Conservation (phyloP, 2,113 vertebrate species). For the Ciconia stormi region DNA sequence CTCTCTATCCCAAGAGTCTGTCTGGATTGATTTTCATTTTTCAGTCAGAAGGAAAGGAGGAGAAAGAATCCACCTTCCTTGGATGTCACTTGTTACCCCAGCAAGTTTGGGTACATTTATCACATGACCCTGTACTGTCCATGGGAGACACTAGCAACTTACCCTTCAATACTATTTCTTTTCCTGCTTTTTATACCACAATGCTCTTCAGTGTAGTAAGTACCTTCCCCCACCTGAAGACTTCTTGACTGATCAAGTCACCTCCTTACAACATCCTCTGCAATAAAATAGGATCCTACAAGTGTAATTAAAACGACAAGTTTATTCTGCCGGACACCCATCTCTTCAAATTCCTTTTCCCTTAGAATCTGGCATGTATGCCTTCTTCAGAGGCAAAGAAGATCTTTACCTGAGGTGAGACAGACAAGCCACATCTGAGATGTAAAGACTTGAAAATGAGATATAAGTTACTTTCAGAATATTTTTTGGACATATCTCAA, state of each 20-base stretch:
- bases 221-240: neutral
- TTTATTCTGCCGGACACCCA: neutral
- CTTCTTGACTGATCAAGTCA: neutral
- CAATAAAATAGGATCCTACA: neutral
- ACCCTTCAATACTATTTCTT: neutral
- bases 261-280: neutral
- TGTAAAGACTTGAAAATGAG: neutral
- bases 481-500: neutral
- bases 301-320: neutral
- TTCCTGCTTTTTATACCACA: neutral
- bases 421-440: neutral
- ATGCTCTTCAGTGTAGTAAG: neutral
- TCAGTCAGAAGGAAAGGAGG: neutral
- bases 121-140: neutral
- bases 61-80: neutral
- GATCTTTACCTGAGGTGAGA: neutral
- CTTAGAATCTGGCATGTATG: neutral
- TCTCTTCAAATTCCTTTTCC: neutral
- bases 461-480: neutral
- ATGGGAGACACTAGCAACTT: neutral
- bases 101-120: neutral
- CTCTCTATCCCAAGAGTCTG: neutral
- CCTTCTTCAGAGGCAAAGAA: neutral
- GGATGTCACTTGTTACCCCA: neutral
- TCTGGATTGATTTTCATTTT: neutral